Conservation (phyloP, 2,113 vertebrate genomes). For the Pampusana beccarii region DNA sequence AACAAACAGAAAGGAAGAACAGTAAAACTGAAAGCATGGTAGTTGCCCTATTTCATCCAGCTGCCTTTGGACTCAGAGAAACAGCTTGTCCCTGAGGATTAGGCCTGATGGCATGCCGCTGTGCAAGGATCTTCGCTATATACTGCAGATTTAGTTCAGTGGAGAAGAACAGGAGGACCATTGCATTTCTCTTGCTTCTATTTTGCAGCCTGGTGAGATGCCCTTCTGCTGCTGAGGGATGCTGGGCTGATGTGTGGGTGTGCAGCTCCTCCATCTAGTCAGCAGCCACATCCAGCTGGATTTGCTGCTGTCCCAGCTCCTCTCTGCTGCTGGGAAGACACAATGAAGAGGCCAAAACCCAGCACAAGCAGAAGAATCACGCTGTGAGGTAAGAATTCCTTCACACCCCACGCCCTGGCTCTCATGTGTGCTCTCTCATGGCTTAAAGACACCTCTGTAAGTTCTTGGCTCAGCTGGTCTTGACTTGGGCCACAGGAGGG, state of each 20-base stretch:
- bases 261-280: neutral
- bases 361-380: neutral
- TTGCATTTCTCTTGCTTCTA: neutral
- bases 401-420: accelerated
- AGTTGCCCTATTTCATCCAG: neutral
- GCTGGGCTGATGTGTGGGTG: too few species aligned
- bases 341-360: neutral
- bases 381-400: neutral
- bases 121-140: neutral
- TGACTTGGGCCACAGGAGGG: neutral
- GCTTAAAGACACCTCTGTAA: neutral
- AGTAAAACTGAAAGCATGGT: neutral
- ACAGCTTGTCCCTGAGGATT: neutral
- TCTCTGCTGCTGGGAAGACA: neutral
- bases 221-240: neutral
- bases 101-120: neutral
- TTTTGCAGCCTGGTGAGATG: neutral
- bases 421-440: too few species aligned
- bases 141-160: neutral
- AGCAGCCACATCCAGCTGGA: neutral
- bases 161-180: neutral
- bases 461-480: neutral
- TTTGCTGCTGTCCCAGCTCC: neutral
- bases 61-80: neutral
- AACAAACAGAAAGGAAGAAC: neutral